These are phyloP conservation scores for Corydoras sp. DNA, from an alignment of 2,113 vertebrate genomes.

Conservation along the genomic window DNA sequence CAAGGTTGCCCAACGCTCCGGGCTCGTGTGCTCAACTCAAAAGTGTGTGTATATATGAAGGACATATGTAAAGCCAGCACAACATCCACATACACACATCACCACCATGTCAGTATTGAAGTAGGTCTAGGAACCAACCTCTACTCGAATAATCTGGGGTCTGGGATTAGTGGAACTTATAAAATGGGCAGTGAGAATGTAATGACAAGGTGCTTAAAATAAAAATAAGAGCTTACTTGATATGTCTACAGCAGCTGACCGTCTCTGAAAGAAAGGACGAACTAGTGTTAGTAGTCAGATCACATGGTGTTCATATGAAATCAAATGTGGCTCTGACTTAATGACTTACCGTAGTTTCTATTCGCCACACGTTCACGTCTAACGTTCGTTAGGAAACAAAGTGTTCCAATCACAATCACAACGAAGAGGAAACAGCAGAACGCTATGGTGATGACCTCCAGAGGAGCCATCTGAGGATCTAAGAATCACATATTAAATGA, in stretches of 20 bases:
- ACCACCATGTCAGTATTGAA: too few relatives aligned
- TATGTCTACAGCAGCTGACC: constrained; percentile 30
- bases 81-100: too few relatives aligned
- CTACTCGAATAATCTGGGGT: too few relatives aligned
- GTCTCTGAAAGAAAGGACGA: constrained; percentile 41
- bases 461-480: constrained; percentile 30
- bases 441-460: constrained; percentile 46
- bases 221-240: constrained; percentile 5
- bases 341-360: constrained; percentile 3
- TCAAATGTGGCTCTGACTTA: not conserved
- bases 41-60: too few relatives aligned
- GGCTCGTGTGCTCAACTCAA: too few relatives aligned
- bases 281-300: not conserved
- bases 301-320: not conserved
- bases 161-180: not conserved
- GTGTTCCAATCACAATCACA: constrained; percentile 32
- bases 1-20: too few relatives aligned
- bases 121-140: too few relatives aligned
- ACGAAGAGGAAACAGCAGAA: constrained; percentile 61
- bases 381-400: constrained; percentile 40
- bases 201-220: too few relatives aligned
- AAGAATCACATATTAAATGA: not conserved
- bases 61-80: too few relatives aligned
- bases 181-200: not conserved
- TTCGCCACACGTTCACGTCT: not conserved